phyloP scores from a whole-genome alignment of 2,797 vertebrate genomes.

The Amblyopsis hoosieri region DNA sequence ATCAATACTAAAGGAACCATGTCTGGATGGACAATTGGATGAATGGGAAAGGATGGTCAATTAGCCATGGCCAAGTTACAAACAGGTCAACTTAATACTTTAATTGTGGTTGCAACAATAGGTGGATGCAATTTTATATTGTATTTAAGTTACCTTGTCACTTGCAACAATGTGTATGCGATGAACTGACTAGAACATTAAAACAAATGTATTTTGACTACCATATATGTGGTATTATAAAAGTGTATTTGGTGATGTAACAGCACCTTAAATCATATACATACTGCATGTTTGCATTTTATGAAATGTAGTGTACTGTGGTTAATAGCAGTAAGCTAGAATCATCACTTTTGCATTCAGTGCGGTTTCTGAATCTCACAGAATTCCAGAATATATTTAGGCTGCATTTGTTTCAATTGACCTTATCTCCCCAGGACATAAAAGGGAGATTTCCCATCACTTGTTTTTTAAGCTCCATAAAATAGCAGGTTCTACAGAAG shows the following conservation, averaged over 20 bases:
- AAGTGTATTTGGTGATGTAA: constrained; percentile 24
- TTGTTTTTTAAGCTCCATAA: constrained; percentile 36
- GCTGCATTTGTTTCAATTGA: constrained; percentile 37
- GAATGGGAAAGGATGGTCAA: constrained; percentile 15
- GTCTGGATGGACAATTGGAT: constrained; percentile 4
- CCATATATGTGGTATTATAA: constrained; percentile 16
- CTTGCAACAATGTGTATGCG: too few species aligned
- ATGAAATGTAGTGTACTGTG: constrained; percentile 11
- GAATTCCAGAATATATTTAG: constrained; percentile 20
- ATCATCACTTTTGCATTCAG: constrained; percentile 46
- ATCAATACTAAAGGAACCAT: too few species aligned
- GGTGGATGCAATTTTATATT: not conserved
- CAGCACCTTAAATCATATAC: constrained; percentile 3
- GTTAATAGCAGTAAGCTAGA: constrained; percentile 18
- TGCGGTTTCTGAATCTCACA: constrained; percentile 27
- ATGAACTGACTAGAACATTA: too few species aligned
- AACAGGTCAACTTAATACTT: too few species aligned
- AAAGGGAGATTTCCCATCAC: constrained; percentile 29
- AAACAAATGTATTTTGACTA: too few species aligned
- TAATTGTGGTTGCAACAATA: not conserved
- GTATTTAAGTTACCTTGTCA: not conserved
- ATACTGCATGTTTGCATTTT: constrained; percentile 15
- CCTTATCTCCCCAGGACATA: constrained; percentile 41
- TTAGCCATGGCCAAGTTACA: not conserved
- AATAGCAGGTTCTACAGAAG: constrained; percentile 15